A percentile compares a stretch with the other conserved stretches of the same genome.
Conservation (phyloP, 2,888 invertebrate species). For the Sarcophaga caerulescens region DNA sequence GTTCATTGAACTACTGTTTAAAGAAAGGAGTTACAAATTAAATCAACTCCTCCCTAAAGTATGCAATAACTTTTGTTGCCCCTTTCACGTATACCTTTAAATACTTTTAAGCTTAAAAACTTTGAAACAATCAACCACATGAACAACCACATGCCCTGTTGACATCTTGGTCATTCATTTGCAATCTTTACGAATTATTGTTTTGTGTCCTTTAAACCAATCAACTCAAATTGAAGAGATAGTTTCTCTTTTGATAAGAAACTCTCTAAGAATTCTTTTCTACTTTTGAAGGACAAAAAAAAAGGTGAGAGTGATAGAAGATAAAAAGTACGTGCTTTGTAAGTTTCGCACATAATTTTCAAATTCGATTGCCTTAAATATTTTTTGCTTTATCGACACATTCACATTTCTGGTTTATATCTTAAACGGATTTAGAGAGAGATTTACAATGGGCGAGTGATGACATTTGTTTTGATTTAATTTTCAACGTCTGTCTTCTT, state of each 20-base stretch:
- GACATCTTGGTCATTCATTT: not conserved
- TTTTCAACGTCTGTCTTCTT: slow-evolving; percentile 12
- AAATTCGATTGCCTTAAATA: not conserved
- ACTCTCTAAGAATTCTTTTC: not conserved
- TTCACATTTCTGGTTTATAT: not conserved
- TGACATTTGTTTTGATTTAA: slow-evolving; percentile 66
- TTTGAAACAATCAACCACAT: too few relatives aligned
- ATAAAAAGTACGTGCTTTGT: not conserved
- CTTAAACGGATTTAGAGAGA: not conserved
- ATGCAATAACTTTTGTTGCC: not conserved
- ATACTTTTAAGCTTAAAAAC: not conserved
- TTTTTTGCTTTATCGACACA: not conserved
- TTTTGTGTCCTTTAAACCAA: not conserved
- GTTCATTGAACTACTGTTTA: too few relatives aligned
- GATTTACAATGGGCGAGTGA: slow-evolving; percentile 59
- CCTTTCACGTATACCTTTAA: not conserved
- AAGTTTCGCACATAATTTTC: not conserved
- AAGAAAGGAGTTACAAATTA: not conserved
- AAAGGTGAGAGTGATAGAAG: too few relatives aligned
- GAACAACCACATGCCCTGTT: not conserved
- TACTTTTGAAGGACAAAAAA: not conserved
- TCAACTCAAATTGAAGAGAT: not conserved
- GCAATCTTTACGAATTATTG: not conserved
- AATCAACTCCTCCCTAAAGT: not conserved
- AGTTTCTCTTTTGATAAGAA: not conserved